These are phyloP conservation scores for Toxotes lorentzi DNA, from an alignment of 2,797 vertebrate species.

Conservation along the genomic window DNA sequence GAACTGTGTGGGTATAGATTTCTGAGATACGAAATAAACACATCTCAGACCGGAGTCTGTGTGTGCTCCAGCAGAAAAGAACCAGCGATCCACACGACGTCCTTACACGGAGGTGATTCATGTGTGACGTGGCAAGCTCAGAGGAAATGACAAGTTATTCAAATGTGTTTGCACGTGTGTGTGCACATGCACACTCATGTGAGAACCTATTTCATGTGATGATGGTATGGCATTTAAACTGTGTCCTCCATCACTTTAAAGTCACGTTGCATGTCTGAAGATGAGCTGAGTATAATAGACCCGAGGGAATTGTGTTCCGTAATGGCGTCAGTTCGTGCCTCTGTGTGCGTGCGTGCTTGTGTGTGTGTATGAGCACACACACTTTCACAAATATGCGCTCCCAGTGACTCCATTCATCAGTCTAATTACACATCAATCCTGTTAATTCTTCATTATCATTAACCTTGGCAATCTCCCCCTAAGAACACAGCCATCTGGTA, in stretches of 20 bases:
- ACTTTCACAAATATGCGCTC: slow-evolving; percentile 41
- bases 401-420: slow-evolving; percentile 85
- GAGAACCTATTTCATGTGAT: slow-evolving; percentile 15
- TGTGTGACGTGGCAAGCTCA: neutral
- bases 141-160: slow-evolving; percentile 11
- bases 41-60: neutral
- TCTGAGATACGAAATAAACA: neutral
- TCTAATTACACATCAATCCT: slow-evolving; percentile 86
- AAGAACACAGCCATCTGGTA: slow-evolving; percentile 84
- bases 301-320: slow-evolving; percentile 42
- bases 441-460: slow-evolving; percentile 87
- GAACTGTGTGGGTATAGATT: slow-evolving; percentile 1
- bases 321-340: slow-evolving; percentile 30
- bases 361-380: slow-evolving; percentile 7
- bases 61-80: neutral
- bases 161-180: neutral
- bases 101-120: slow-evolving; percentile 16
- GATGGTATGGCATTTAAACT: slow-evolving; percentile 46
- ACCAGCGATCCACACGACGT: neutral
- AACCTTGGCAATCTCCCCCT: slow-evolving; percentile 86
- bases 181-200: neutral
- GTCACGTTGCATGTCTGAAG: slow-evolving; percentile 53
- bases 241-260: slow-evolving; percentile 61
- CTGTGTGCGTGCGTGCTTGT: neutral
- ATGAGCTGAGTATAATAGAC: slow-evolving; percentile 58